Base-by-base conservation (phyloP, 30 jellyfish, hydroid and myxozoan genomes). In the Mastigias papua region DNA sequence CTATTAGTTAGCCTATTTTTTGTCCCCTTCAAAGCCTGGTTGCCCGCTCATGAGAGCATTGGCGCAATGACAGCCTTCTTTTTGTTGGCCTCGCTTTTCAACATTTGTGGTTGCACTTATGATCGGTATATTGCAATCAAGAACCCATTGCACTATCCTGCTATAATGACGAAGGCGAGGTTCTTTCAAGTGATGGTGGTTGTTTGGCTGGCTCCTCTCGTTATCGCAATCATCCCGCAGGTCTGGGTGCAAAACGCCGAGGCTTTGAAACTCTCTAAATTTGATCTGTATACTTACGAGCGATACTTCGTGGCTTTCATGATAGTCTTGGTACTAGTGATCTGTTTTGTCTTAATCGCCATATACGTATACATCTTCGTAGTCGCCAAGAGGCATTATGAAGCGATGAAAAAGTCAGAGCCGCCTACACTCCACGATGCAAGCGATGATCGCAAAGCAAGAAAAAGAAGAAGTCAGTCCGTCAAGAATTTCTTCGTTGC, bases 71-170 rank as follows among this genome's bases (percentile, higher is more conserved):
- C 79, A 0, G 74, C 86, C 5, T 89, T 89, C 73, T 26, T 69
- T 34, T 72, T 89, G 25, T 31, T 79, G 73, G 97, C 97, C 0
- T 89, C 97, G 10, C 81, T 81, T 10, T 67, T 78, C 78, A 89
- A 89, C 85, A 60, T 89, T 32, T 89, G 91, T 69, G 97, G 92
- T 0, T 80, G 91, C 75, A 80, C 97, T 1, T 89, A 80, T 49
- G 97, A 89, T 33, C 79, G 97, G 29, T 89, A 54, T 79, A 81
- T 58, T 49, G 97, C 97, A 9, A 81, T 89, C 76, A 76, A 81
- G 57, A 73, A 89, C 65, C 93, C 97, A 7, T 71, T 89, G 79
- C 97, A 78, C 23, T 89, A 89, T 73, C 26, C 72, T 22, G 21
- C 93, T 8, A 89, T 89, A 67, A 80, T 89, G 93, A 80, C 93